Evolutionary conservation across 2,797 vertebrate species (phyloP).

Genomic region (Melanotaenia parkinsoni): DNA sequence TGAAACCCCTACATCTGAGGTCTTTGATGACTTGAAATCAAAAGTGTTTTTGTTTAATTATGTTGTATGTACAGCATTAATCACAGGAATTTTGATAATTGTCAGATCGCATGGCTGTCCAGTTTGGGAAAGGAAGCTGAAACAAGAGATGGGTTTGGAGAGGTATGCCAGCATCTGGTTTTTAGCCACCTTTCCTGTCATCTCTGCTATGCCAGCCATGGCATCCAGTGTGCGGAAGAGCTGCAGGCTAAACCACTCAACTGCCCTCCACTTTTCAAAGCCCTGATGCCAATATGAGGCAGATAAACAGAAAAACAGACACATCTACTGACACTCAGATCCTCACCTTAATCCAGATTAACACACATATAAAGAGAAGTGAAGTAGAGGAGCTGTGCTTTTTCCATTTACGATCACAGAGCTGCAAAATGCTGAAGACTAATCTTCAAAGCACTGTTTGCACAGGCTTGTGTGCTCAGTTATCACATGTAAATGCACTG

Average conservation of each 20-base stretch:
- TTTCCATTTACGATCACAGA: constrained; percentile 4
- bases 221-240: constrained; percentile 43
- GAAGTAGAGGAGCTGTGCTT: neutral
- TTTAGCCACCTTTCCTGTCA: constrained; percentile 63
- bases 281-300: constrained; percentile 20
- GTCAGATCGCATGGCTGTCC: constrained; percentile 31
- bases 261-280: constrained; percentile 2
- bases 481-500: constrained; percentile 36
- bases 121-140: constrained; percentile 53
- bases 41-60: constrained; percentile 6
- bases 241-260: constrained; percentile 24
- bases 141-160: constrained; percentile 65
- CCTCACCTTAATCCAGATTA: constrained; percentile 27
- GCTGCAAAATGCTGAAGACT: constrained; percentile 23
- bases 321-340: neutral
- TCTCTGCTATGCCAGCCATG: constrained; percentile 54
- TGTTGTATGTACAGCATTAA: constrained; percentile 39
- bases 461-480: constrained; percentile 26
- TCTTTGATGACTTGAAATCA: constrained; percentile 2
- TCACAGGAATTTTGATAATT: constrained; percentile 66
- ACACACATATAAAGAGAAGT: constrained; percentile 1
- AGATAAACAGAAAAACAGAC: constrained; percentile 13
- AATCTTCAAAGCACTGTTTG: constrained; percentile 50
- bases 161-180: constrained; percentile 53
- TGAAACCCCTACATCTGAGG: neutral